Conservation (phyloP, 2,888 invertebrate genomes). For the Xanthorhoe designata region DNA sequence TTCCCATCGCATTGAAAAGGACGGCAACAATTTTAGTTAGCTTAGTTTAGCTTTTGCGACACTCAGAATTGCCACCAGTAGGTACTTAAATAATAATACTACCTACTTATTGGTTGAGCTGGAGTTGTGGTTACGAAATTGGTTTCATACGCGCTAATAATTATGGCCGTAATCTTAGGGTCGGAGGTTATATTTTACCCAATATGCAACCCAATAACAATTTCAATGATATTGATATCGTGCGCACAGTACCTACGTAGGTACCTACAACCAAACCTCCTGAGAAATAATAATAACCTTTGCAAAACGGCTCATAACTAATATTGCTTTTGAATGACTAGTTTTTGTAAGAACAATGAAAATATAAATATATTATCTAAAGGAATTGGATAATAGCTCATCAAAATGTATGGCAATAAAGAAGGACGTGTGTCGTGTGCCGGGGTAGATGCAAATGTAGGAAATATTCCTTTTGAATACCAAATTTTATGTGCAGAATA, state of each 20-base stretch:
- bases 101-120: conserved; percentile 38
- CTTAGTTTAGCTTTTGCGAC: too few species aligned
- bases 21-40: too few species aligned
- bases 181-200: conserved; percentile 58
- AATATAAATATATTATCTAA: conserved; percentile 6
- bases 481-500: conserved; percentile 54
- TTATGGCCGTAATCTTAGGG: conserved; percentile 47
- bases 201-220: conserved; percentile 29
- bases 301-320: background rate
- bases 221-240: conserved; percentile 8
- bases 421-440: conserved; percentile 82
- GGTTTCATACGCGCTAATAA: conserved; percentile 56
- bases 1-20: too few species aligned
- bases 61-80: too few species aligned
- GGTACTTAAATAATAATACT: conserved; percentile 18
- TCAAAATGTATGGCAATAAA: conserved; percentile 57
- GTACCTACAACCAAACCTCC: background rate
- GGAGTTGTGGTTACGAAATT: conserved; percentile 62
- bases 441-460: conserved; percentile 63
- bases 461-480: conserved; percentile 63
- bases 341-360: background rate
- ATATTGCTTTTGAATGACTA: conserved; percentile 1
- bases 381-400: conserved; percentile 39
- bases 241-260: background rate
- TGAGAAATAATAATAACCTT: background rate